These are phyloP conservation scores for Acrobasis repandana DNA, from an alignment of 2,888 invertebrate species.

Conservation along the genomic window DNA sequence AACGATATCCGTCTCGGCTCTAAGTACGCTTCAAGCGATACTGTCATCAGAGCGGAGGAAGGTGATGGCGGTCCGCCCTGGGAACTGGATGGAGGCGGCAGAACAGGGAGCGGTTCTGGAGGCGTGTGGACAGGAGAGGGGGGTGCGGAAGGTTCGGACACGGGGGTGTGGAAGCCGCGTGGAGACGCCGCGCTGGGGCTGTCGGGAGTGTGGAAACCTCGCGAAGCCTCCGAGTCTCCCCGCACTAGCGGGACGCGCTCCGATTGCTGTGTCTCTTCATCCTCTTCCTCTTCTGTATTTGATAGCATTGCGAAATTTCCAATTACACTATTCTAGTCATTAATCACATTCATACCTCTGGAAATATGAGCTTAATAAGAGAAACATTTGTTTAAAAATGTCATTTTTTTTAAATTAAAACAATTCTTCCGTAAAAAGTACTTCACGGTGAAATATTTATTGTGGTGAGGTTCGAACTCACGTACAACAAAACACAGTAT, in stretches of 20 bases:
- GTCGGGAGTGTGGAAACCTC: constrained; percentile 91
- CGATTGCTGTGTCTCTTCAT: constrained; percentile 64
- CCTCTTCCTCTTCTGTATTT: constrained; percentile 52
- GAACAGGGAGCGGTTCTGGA: constrained; percentile 79
- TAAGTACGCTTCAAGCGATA: constrained; percentile 92
- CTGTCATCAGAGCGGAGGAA: constrained; percentile 92
- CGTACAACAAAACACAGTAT: neutral
- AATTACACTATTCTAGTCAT: neutral
- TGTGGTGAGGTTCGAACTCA: neutral
- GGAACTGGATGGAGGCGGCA: constrained; percentile 51
- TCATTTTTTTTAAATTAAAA: neutral
- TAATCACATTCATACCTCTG: neutral
- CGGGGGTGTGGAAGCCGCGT: constrained; percentile 76
- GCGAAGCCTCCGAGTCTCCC: constrained; percentile 83
- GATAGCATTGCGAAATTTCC: constrained; percentile 25
- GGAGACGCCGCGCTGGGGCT: constrained; percentile 71
- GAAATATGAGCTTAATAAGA: neutral
- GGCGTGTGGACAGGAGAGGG: constrained; percentile 67
- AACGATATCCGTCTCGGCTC: constrained; percentile 93
- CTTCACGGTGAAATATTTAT: no score
- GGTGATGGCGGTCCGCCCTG: constrained; percentile 87
- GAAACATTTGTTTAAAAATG: neutral
- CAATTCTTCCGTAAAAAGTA: neutral
- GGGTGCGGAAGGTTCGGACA: constrained; percentile 78
- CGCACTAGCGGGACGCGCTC: constrained; percentile 71